A percentile compares a stretch with the other conserved stretches of the same genome.
Evolutionary conservation across 2,888 invertebrate genomes (phyloP).

Genomic region (Pollenia amentaria): DNA sequence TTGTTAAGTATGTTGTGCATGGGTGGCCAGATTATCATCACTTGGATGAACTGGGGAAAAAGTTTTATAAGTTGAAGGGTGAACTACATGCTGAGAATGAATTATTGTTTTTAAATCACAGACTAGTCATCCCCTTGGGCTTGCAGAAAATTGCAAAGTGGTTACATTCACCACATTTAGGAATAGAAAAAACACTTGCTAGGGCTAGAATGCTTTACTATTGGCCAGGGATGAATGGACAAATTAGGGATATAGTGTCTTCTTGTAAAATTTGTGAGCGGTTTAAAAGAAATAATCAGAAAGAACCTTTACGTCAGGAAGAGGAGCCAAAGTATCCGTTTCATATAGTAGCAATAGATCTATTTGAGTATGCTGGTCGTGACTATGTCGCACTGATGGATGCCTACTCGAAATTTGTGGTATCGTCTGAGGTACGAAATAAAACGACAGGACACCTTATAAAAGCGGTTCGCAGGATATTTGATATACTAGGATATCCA

Average conservation of each 20-base stretch:
- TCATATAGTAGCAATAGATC: slow-evolving; percentile 36
- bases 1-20: not conserved
- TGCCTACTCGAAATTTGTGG: slow-evolving; percentile 43
- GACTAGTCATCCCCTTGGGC: slow-evolving; percentile 53
- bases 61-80: slow-evolving; percentile 42
- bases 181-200: slow-evolving; percentile 59
- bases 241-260: slow-evolving; percentile 57
- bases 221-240: slow-evolving; percentile 64
- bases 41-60: not conserved
- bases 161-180: slow-evolving; percentile 65
- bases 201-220: slow-evolving; percentile 50
- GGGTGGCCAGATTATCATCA: not conserved
- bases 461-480: not conserved
- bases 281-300: slow-evolving; percentile 62
- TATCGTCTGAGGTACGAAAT: not conserved
- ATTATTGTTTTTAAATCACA: slow-evolving; percentile 47
- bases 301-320: slow-evolving; percentile 57
- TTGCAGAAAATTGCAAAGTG: slow-evolving; percentile 52
- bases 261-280: no score
- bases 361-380: slow-evolving; percentile 58
- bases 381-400: slow-evolving; percentile 44
- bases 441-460: slow-evolving; percentile 53
- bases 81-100: slow-evolving; percentile 55
- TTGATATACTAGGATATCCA: slow-evolving; percentile 37
- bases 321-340: slow-evolving; percentile 49